Base-by-base conservation (phyloP, 2,113 vertebrate genomes). In the Scomber scombrus region DNA sequence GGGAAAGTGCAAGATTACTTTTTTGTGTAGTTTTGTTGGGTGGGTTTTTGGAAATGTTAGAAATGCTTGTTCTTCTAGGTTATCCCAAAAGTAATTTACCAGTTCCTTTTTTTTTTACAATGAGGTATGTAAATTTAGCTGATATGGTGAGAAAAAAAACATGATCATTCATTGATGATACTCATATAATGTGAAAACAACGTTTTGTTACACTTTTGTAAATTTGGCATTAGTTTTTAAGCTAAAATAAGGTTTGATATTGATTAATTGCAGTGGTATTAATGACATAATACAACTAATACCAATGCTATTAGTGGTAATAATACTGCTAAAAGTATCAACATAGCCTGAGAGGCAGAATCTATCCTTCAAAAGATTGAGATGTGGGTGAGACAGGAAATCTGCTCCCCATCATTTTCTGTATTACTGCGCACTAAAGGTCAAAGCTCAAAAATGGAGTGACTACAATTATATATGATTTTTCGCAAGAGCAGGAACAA, bases 391-490 rank as follows among this genome's bases (percentile, higher is more conserved):
- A 85, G 84, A 79, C 85, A 94, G 90, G 90, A 82, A 81, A 90
- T 93, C 79, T 88, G 90, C 92, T 93, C 81, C 82, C 92, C 89
- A 89, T 95, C 93, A 94, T 92, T 96, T 95, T 94, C 85, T 95
- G 90, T 93, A 92, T 93, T 97, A 95, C 91, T 87, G 90, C 80
- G 89, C 90, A 94, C 79, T 89, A 96, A 97, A 97, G 93, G 93
- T 93, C 92, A 94, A 88, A 92, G 91, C 87, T 88, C 93, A 93
- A 91, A 93, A 94, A 78, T 88, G 62, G 81, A 96, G 95, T 95
- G 93, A 92, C 92, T 91, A 93, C 91, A 96, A 97, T 98, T 97
- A 97, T 93, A 91, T 95, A 91, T 95, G 92, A 96, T 98, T 97
- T 97, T 97, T 93, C 94, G 85, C 90, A 95, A 96, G 94, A 94